These are phyloP conservation scores for Elysia chlorotica DNA, from an alignment of 1,140 invertebrate genomes.

Conservation along the genomic window DNA sequence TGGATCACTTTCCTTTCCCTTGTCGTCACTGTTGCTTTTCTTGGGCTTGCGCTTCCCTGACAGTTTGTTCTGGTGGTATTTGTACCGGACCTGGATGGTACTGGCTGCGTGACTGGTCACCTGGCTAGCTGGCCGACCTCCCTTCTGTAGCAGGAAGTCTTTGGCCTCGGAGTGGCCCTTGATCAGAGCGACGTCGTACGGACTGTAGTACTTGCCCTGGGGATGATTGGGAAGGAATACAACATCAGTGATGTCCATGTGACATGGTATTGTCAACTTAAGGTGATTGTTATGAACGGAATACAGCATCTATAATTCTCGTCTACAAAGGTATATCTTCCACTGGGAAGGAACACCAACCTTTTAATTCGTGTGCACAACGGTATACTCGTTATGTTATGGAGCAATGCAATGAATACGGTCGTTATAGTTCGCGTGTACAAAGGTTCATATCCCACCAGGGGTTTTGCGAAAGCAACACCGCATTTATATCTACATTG, in stretches of 20 bases:
- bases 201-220: constrained; percentile 71
- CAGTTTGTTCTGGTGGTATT: constrained; percentile 32
- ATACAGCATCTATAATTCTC: background rate
- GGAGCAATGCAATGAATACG: too few relatives aligned
- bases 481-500: too few relatives aligned
- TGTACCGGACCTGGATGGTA: constrained; percentile 38
- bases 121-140: constrained; percentile 65
- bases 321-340: background rate
- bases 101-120: constrained; percentile 30
- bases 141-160: constrained; percentile 90
- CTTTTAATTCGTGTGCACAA: constrained; percentile 18
- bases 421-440: too few relatives aligned
- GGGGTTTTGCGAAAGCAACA: too few relatives aligned
- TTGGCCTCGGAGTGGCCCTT: constrained; percentile 86
- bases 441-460: too few relatives aligned
- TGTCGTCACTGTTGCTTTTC: constrained; percentile 12
- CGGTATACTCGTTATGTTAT: constrained; percentile 8
- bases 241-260: background rate
- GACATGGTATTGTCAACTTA: background rate
- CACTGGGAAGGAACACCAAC: background rate
- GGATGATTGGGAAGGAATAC: constrained; percentile 28
- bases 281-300: background rate
- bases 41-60: constrained; percentile 21
- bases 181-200: constrained; percentile 86
- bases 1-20: constrained; percentile 14